Evolutionary conservation across 2,113 vertebrate species (phyloP), one percentile per base, ranked within the genome.

Genomic region (Tylochromis polylepis): DNA sequence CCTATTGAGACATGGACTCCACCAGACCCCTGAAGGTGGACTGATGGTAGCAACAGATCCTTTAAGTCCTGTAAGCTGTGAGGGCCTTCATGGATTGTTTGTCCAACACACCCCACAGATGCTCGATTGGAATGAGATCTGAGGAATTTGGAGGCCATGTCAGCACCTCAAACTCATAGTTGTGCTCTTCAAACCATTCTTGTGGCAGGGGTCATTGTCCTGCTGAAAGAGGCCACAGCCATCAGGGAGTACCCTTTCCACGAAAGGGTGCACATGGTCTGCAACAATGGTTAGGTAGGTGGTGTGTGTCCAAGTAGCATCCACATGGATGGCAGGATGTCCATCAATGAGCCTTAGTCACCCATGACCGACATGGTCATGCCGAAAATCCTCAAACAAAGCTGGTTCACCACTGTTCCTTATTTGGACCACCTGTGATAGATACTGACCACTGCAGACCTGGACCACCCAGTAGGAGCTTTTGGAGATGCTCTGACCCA

Each of bases 401-500:
- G 11, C 60, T 65, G 20, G 20, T 65, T 65, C 4, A 65, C 60
- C 38, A 38, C n/a, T 65, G 34, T 1, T 65, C 60, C 60, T 1
- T 65, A 38, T 38, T 65, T 65, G 34, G 60, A 65, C 20, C 60
- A 65, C 60, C 22, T 65, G 31, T 65, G 60, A 34, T 65, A 3
- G 34, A 65, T 65, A 11, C 34, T 65, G 60, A n/a, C 20, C 20
- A 3, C 4, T 1, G 20, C 60, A 38, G 60, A 14, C 60, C 60
- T 12, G 11, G 11, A 65, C n/a, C 31, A 65, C 11, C 34, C 34
- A 36, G 38, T 12, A 65, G n/a, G 34, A 65, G 20, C 34, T 65
- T 65, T 65, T 38, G 34, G 31, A 65, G 60, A 65, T 65, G 60
- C 60, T 38, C 60, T 38, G 60, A 65, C 31, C 60, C 60, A 65